These are phyloP conservation scores for Chiridota heheva DNA, from an alignment of 35 echinoderm and acorn worm genomes.

Conservation along the genomic window DNA sequence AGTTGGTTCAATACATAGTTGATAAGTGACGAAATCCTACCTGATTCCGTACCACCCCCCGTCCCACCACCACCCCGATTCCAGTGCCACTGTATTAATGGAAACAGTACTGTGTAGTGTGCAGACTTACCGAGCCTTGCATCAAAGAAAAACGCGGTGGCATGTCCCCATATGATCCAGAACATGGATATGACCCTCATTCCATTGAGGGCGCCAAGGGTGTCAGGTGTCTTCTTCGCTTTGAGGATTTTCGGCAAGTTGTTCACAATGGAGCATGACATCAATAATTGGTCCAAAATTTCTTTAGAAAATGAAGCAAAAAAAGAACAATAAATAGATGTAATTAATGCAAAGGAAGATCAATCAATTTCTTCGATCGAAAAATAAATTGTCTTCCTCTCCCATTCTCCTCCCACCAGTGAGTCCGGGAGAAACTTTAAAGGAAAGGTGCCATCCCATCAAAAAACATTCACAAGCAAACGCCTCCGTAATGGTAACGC, in stretches of 20 bases:
- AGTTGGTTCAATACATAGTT: too few relatives aligned
- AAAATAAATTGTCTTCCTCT: neutral
- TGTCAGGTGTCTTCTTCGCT: neutral
- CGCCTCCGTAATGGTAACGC: too few relatives aligned
- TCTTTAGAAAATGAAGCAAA: neutral
- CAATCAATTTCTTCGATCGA: neutral
- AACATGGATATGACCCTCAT: conserved; percentile 50
- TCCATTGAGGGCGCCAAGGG: conserved; percentile 23
- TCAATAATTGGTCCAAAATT: neutral
- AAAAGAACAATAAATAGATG: neutral
- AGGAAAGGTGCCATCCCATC: too few relatives aligned
- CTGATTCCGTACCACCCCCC: too few relatives aligned
- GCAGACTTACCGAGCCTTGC: neutral
- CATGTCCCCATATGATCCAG: conserved; percentile 51
- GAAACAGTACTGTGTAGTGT: neutral
- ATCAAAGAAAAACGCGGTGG: neutral
- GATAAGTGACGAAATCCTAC: too few relatives aligned
- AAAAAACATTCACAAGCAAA: too few relatives aligned
- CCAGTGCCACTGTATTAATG: too few relatives aligned
- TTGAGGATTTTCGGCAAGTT: conserved; percentile 17
- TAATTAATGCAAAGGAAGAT: neutral
- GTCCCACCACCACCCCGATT: too few relatives aligned
- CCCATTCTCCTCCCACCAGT: too few relatives aligned
- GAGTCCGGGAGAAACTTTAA: too few relatives aligned
- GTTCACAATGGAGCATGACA: neutral